A percentile compares a stretch with the other conserved stretches of the same genome.
phyloP scores from a whole-genome alignment of 2,797 vertebrate species.

The Macropodus opercularis region DNA sequence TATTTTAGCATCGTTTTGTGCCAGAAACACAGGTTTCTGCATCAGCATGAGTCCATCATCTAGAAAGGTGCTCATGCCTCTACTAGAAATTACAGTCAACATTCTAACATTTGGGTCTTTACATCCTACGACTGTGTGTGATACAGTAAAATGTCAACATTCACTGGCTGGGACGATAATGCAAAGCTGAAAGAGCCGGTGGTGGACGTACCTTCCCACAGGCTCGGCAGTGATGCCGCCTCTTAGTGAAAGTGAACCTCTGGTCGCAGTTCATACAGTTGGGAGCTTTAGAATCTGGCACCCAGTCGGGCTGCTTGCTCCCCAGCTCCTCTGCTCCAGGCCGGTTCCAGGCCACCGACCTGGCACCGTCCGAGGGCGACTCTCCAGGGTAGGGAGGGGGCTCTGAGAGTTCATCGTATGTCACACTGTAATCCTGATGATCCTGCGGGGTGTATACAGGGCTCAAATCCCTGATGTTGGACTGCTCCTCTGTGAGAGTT shows the following conservation, averaged over 20 bases:
- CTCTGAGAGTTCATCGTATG: constrained; percentile 80
- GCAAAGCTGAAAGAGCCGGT: neutral
- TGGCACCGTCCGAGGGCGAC: constrained; percentile 26
- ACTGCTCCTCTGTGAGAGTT: constrained; percentile 36
- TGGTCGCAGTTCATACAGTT: constrained; percentile 94
- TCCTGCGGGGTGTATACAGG: constrained; percentile 53
- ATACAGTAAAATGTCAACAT: too few species aligned
- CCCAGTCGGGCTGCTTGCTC: constrained; percentile 89
- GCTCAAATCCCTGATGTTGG: constrained; percentile 38
- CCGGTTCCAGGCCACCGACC: constrained; percentile 47
- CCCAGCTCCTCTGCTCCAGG: constrained; percentile 75
- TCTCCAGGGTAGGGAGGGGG: constrained; percentile 80
- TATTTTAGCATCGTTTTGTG: too few species aligned
- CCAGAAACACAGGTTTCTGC: too few species aligned
- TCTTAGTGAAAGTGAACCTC: constrained; percentile 95
- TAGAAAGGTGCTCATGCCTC: too few species aligned
- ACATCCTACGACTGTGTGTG: too few species aligned
- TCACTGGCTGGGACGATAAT: neutral
- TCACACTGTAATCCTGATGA: constrained; percentile 58
- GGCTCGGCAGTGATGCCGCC: constrained; percentile 95
- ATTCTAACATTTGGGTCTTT: too few species aligned
- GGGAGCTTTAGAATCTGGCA: constrained; percentile 94
- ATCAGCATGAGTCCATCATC: too few species aligned
- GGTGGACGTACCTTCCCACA: constrained; percentile 88
- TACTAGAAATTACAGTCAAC: too few species aligned